Evolutionary conservation across 2,113 vertebrate species (phyloP).

Genomic region (Bos indicus): DNA sequence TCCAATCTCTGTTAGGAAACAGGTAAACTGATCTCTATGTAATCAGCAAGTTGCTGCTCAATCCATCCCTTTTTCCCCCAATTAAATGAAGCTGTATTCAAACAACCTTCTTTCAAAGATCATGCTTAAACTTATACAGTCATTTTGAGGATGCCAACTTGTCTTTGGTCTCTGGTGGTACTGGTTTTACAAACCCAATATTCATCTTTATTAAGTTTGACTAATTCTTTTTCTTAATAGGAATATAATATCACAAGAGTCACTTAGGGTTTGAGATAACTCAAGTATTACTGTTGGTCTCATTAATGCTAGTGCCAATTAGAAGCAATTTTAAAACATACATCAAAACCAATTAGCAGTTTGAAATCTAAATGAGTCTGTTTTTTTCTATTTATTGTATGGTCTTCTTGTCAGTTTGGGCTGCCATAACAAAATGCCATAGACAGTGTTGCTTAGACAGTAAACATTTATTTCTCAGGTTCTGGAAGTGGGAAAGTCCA

Average conservation of each 20-base stretch:
- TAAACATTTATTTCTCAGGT: not conserved
- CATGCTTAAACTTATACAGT: not conserved
- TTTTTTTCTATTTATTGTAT: not conserved
- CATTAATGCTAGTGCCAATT: not conserved
- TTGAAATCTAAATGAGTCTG: not conserved
- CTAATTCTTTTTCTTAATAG: not conserved
- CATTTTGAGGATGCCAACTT: not conserved
- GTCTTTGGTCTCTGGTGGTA: not conserved
- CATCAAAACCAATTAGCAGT: not conserved
- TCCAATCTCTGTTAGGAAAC: not conserved
- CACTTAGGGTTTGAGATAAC: not conserved
- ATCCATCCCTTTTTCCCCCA: not conserved
- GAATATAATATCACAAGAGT: not conserved
- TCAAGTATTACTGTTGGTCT: not conserved
- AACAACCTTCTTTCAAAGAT: not conserved
- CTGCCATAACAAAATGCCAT: not conserved
- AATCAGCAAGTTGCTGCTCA: not conserved
- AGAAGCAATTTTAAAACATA: conserved; percentile 2
- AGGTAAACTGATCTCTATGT: not conserved
- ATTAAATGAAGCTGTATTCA: not conserved
- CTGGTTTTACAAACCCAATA: not conserved
- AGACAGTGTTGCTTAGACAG: not conserved
- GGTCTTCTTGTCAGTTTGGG: not conserved
- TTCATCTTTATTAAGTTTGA: not conserved
- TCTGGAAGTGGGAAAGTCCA: not conserved